Evolutionary conservation across 2,888 invertebrate species (phyloP).

Genomic region (Dichetophora obliterata): DNA sequence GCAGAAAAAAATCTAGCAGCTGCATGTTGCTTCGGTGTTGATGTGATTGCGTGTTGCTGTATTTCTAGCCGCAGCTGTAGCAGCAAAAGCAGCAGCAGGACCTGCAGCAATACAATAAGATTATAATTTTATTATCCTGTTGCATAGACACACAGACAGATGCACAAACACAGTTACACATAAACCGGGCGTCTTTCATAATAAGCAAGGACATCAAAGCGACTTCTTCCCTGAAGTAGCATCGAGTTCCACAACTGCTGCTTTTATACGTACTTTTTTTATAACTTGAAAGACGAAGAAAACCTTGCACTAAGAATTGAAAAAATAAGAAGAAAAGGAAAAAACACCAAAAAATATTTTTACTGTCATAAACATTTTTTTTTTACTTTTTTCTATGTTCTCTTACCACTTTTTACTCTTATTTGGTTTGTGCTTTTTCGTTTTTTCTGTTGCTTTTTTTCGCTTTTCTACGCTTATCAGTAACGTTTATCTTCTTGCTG

Average conservation of each 20-base stretch:
- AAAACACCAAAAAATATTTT: not conserved
- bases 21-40: too few species aligned
- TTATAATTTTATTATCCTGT: slow-evolving; percentile 28
- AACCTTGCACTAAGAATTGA: not conserved
- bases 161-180: not conserved
- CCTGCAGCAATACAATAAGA: slow-evolving; percentile 19
- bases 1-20: too few species aligned
- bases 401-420: not conserved
- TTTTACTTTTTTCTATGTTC: not conserved
- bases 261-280: not conserved
- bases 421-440: not conserved
- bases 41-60: too few species aligned
- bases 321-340: not conserved
- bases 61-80: not conserved
- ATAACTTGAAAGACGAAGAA: not conserved
- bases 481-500: not conserved
- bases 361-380: not conserved
- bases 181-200: not conserved
- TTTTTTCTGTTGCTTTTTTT: not conserved
- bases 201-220: not conserved
- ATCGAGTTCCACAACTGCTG: not conserved
- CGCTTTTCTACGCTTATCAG: not conserved
- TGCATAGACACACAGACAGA: not conserved
- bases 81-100: not conserved
- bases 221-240: not conserved